Evolutionary conservation across 2,888 invertebrate genomes (phyloP).

Genomic region (Pilophorus perplexus): DNA sequence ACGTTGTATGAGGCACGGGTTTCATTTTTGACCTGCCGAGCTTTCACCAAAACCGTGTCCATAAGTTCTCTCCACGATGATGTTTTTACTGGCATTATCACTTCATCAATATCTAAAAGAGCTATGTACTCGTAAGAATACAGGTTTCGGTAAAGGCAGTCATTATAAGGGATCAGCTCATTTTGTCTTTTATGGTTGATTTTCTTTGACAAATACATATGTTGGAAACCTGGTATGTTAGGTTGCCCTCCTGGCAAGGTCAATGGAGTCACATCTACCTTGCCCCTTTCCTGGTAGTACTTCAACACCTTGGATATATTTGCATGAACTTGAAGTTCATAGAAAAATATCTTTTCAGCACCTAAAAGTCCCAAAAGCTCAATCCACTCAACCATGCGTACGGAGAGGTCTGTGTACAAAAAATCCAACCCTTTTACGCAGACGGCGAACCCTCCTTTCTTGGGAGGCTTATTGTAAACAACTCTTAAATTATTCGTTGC

Average conservation of each 20-base stretch:
- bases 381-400: slow-evolving; percentile 90
- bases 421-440: slow-evolving; percentile 94
- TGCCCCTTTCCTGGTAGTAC: slow-evolving; percentile 64
- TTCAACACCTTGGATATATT: slow-evolving; percentile 80
- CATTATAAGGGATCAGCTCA: slow-evolving; percentile 94
- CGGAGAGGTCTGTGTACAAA: slow-evolving; percentile 84
- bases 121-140: slow-evolving; percentile 86
- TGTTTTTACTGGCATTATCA: slow-evolving; percentile 82
- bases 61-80: slow-evolving; percentile 74
- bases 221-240: slow-evolving; percentile 83
- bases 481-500: slow-evolving; percentile 81
- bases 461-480: slow-evolving; percentile 71
- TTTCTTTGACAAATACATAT: slow-evolving; percentile 84
- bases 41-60: slow-evolving; percentile 67
- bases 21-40: slow-evolving; percentile 64
- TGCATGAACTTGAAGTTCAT: slow-evolving; percentile 81
- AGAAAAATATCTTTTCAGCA: slow-evolving; percentile 88
- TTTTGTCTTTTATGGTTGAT: slow-evolving; percentile 91
- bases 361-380: slow-evolving; percentile 82
- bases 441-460: slow-evolving; percentile 79
- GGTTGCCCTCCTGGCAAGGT: slow-evolving; percentile 87
- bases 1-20: slow-evolving; percentile 80
- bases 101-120: slow-evolving; percentile 90
- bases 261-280: slow-evolving; percentile 72
- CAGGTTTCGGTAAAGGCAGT: slow-evolving; percentile 90